Base-by-base conservation (phyloP, 2,113 vertebrate genomes). In the Sceloporus undulatus region DNA sequence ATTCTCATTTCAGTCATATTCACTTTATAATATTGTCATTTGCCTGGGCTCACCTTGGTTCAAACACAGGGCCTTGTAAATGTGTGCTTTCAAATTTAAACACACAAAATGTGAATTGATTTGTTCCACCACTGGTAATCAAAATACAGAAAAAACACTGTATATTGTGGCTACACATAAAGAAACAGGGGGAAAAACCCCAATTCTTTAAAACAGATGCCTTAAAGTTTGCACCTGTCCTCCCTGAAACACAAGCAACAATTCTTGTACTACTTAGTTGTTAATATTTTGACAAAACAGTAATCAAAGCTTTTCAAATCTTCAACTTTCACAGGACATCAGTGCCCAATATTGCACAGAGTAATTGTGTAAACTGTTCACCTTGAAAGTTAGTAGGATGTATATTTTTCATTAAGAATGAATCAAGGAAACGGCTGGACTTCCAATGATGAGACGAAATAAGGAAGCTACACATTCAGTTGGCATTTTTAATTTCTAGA, bases 261-360 rank as follows among this genome's bases (percentile, higher is more conserved):
- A 87, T 88, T 81, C 91, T 85, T 3, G 0, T 11, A 86, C 93
- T 86, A 25, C 9, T 94, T 80, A 87, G 59, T 4, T 92, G 94
- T 89, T 91, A 89, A 95, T 94, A 95, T 94, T 95, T 91, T 0
- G 91, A 91, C 91, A 95, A 89, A 93, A 92, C 93, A 94, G 96
- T 92, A 91, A 95, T 92, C 95, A 95, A 94, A 90, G 95, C 94
- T 86, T 94, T 79, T 82, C 68, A 95, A 90, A 92, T 89, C 92
- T 88, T 76, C 88, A 92, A 88, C 95, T 93, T 93, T 91, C 95
- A 94, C 92, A 89, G 93, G 86, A 94, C 94, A 91, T 87, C 7
- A 85, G 90, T 76, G 90, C 91, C 92, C 94, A 94, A 94, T 85
- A 90, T 90, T 85, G 94, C 90, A 93, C 95, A 89, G 94, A 88